Base-by-base conservation (phyloP, 2,888 invertebrate genomes). In the Ethmia dodecea region DNA sequence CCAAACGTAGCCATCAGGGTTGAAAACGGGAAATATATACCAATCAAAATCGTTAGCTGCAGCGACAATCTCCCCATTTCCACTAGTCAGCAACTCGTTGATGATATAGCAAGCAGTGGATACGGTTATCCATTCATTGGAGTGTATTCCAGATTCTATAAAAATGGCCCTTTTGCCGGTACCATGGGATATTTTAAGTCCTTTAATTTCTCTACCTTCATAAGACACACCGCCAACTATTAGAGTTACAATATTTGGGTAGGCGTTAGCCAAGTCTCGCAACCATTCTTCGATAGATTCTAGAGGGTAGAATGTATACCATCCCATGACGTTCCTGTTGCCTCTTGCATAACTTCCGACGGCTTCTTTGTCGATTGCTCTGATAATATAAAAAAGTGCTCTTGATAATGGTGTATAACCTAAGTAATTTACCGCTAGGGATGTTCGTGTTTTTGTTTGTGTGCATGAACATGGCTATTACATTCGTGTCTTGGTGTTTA, bases 1-100 rank as follows among this genome's bases (percentile, higher is more conserved):
- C 76, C 90, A 92, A 27, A 88, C 88, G 55, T 90, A 94, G 1
- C 94, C 94, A 70, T 94, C 94, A 14, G 94, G 94, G 62, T 94
- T 94, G 9, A 90, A 86, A 1, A 91, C 88, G 0, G 94, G 94
- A 40, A 94, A 87, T 27, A 94, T 86, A 57, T 93, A 92, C 91
- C 92, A 94, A 52, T 93, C 92, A 51, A 81, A 88, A 38, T 77
- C 81, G n/a, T 75, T 71, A 0, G 88, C 89, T 24, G 87, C 77
- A 1, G 73, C 56, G 37, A 67, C 67, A 0, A 87, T 65, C 2
- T 83, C 78, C 0, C 61, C 44, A 42, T 89, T 66, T 1, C 69
- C 51, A 43, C 89, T 90, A n/a, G 88, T 89, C 25, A 91, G 48
- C 3, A 92, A 65, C 48, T 91, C 86, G 49, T 89, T 87, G n/a